phyloP scores from a whole-genome alignment of 2,113 vertebrate species.

The Melanostigma gelatinosum region DNA sequence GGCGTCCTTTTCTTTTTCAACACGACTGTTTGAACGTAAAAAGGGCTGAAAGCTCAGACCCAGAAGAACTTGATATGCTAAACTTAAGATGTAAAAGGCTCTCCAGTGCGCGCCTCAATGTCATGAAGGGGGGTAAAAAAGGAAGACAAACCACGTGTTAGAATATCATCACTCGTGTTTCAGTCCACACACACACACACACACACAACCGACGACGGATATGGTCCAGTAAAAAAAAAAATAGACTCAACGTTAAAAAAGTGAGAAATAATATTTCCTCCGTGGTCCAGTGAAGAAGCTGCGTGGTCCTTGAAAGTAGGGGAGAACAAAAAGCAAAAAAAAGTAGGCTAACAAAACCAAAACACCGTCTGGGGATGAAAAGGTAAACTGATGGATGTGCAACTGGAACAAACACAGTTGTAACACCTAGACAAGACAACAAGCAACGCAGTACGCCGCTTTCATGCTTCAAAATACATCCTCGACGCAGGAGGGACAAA shows the following conservation, averaged over 20 bases:
- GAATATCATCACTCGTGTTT: constrained; percentile 64
- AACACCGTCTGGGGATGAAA: constrained; percentile 38
- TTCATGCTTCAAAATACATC: constrained; percentile 64
- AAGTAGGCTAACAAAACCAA: constrained; percentile 39
- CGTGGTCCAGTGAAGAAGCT: constrained; percentile 54
- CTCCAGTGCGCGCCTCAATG: constrained; percentile 53
- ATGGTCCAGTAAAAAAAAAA: constrained; percentile 48
- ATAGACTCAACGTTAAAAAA: constrained; percentile 34
- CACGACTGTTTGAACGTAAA: neutral
- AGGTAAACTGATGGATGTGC: constrained; percentile 41
- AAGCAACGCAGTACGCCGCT: constrained; percentile 10
- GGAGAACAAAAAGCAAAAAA: neutral
- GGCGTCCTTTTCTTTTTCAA: constrained; percentile 11
- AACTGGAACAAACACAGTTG: constrained; percentile 31
- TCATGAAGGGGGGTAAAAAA: constrained; percentile 44
- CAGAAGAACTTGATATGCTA: constrained; percentile 6
- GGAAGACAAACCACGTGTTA: constrained; percentile 61
- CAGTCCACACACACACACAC: constrained; percentile 26
- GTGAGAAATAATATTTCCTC: constrained; percentile 64
- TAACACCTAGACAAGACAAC: constrained; percentile 25
- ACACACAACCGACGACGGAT: constrained; percentile 11
- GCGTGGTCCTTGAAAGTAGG: constrained; percentile 40
- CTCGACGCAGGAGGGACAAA: constrained; percentile 40
- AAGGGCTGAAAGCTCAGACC: constrained; percentile 3
- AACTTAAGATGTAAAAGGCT: constrained; percentile 25